Evolutionary conservation across 2,113 vertebrate species (phyloP).

Genomic region (Dipodomys ordii): DNA sequence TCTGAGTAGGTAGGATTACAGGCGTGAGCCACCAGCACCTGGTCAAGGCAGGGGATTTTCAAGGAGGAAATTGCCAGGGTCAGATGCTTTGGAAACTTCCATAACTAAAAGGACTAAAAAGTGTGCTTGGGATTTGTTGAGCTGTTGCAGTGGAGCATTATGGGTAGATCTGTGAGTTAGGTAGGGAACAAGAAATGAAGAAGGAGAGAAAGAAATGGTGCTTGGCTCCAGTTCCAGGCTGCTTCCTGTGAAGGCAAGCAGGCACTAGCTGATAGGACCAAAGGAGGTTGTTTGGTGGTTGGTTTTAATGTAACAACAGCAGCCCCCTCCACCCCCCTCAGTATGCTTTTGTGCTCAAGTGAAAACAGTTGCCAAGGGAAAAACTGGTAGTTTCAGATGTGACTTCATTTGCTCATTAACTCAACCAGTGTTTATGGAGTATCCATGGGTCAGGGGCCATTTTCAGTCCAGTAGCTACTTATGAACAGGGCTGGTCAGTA

Average conservation of each 20-base stretch:
- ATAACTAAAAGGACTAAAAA: background rate
- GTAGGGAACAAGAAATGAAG: background rate
- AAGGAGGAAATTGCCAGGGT: background rate
- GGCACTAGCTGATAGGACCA: slow-evolving; percentile 9
- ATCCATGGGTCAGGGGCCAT: background rate
- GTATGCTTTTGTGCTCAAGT: slow-evolving; percentile 9
- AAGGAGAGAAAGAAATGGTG: background rate
- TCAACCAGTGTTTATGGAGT: background rate
- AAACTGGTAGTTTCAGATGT: background rate
- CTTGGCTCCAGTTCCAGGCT: background rate
- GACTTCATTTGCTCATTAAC: slow-evolving; percentile 4
- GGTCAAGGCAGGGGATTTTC: background rate
- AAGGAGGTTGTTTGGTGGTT: background rate
- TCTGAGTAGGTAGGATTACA: too few relatives aligned
- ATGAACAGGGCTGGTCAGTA: background rate
- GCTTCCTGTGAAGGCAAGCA: slow-evolving; percentile 30
- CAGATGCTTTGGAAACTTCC: background rate
- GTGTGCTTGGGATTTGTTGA: slow-evolving; percentile 15
- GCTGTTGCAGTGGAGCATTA: background rate
- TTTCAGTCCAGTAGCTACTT: background rate
- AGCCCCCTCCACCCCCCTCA: background rate
- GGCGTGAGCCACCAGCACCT: too few relatives aligned
- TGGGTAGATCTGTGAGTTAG: background rate
- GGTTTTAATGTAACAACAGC: background rate
- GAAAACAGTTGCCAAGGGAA: background rate